A percentile compares a stretch with the other conserved stretches of the same genome.
phyloP scores from a whole-genome alignment of 2,113 vertebrate species.

The Equus quagga region DNA sequence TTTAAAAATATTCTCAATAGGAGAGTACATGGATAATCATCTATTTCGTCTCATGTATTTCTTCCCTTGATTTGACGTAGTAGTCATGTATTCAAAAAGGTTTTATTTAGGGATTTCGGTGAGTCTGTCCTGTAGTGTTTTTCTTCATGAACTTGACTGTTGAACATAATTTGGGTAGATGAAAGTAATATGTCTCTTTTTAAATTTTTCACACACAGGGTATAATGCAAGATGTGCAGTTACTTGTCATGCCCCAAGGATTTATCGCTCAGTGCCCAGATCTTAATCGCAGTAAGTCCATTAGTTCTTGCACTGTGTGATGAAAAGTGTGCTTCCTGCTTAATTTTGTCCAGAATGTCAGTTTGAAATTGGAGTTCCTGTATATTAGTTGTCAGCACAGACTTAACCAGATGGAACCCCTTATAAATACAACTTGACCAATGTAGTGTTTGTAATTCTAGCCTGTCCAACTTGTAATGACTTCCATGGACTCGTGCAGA shows the following conservation, averaged over 20 bases:
- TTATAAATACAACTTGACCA: constrained; percentile 50
- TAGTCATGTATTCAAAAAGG: constrained; percentile 61
- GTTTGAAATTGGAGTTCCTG: constrained; percentile 70
- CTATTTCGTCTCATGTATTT: constrained; percentile 70
- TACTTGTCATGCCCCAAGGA: constrained; percentile 98
- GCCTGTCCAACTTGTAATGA: constrained; percentile 99
- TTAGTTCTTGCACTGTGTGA: constrained; percentile 73
- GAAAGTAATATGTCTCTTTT: constrained; percentile 74
- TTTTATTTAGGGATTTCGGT: constrained; percentile 68
- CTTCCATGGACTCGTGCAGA: constrained; percentile 99
- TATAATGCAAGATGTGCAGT: constrained; percentile 97
- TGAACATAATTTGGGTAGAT: constrained; percentile 74
- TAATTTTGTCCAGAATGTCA: constrained; percentile 68
- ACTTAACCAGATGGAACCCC: constrained; percentile 8
- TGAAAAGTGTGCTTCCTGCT: constrained; percentile 66
- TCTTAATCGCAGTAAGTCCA: constrained; percentile 98
- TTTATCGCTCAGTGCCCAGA: constrained; percentile 99
- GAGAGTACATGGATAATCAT: constrained; percentile 55
- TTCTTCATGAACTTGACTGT: constrained; percentile 58
- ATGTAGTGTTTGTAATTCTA: constrained; percentile 84
- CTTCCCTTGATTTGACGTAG: constrained; percentile 53
- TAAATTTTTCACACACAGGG: constrained; percentile 88
- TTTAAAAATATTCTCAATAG: constrained; percentile 77
- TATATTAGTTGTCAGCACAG: constrained; percentile 55
- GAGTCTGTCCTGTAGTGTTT: constrained; percentile 68